Evolutionary conservation across 2,888 invertebrate species (phyloP).

Genomic region (Silvanus unidentatus): DNA sequence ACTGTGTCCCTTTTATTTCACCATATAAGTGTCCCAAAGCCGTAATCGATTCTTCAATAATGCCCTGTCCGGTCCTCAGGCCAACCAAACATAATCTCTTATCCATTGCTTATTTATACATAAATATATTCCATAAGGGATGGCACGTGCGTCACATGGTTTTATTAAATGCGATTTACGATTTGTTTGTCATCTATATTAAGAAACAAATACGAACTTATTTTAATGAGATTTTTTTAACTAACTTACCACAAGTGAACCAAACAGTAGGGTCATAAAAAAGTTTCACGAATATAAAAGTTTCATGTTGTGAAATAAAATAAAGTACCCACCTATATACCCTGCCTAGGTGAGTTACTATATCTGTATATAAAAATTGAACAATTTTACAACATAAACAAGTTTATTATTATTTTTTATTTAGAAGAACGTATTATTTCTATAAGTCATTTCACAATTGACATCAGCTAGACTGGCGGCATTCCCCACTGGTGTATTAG

Average conservation of each 20-base stretch:
- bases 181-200: conserved; percentile 11
- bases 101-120: conserved; percentile 12
- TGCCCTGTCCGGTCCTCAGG: conserved; percentile 32
- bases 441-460: background rate
- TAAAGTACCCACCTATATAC: too few species aligned
- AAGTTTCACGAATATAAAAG: too few species aligned
- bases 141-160: conserved; percentile 23
- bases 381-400: too few species aligned
- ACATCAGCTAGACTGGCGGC: conserved; percentile 1
- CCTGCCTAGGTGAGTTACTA: too few species aligned
- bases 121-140: conserved; percentile 26
- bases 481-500: conserved; percentile 18
- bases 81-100: background rate
- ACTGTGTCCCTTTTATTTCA: conserved; percentile 40
- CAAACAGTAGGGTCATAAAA: too few species aligned
- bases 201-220: background rate
- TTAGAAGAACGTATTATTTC: background rate
- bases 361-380: too few species aligned
- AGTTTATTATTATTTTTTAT: too few species aligned
- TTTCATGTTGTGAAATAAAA: too few species aligned
- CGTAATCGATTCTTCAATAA: conserved; percentile 42
- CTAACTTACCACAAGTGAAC: too few species aligned
- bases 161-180: conserved; percentile 28
- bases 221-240: too few species aligned
- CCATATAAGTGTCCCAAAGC: conserved; percentile 40